Evolutionary conservation across 1,140 invertebrate genomes (phyloP).

Genomic region (Campoletis sonorensis): DNA sequence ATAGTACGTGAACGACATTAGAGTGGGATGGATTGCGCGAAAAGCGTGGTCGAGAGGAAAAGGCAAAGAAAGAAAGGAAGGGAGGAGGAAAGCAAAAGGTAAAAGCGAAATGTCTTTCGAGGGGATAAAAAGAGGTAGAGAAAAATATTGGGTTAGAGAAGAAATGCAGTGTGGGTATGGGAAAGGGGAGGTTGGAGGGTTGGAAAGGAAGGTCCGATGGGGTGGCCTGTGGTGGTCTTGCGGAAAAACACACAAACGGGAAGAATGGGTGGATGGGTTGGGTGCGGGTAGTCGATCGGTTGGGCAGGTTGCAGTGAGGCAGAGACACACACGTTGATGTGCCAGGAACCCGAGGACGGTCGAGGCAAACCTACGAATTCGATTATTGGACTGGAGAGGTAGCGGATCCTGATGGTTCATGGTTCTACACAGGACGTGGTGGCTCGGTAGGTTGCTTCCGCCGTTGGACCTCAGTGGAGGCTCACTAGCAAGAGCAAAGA

Average conservation of each 20-base stretch:
- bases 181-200: too few species aligned
- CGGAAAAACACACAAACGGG: conserved; percentile 41
- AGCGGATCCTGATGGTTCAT: conserved; percentile 26
- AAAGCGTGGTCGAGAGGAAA: background rate
- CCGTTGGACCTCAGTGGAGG: background rate
- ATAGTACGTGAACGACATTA: background rate
- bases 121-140: conserved; percentile 13
- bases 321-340: conserved; percentile 22
- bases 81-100: background rate
- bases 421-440: conserved; percentile 27
- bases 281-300: background rate
- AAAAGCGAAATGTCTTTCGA: conserved; percentile 25
- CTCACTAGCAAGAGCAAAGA: conserved; percentile 25
- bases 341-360: conserved; percentile 21
- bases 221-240: conserved; percentile 27
- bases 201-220: conserved; percentile 9
- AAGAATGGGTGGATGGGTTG: background rate
- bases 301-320: conserved; percentile 27
- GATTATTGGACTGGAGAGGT: conserved; percentile 37
- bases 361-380: conserved; percentile 33
- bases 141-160: conserved; percentile 38
- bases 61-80: too few species aligned
- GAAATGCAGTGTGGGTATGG: conserved; percentile 13
- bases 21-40: background rate
- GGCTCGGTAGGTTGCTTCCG: background rate